These are phyloP conservation scores for Zaprionus tsacasi DNA, from an alignment of 1,140 invertebrate species.

Conservation along the genomic window DNA sequence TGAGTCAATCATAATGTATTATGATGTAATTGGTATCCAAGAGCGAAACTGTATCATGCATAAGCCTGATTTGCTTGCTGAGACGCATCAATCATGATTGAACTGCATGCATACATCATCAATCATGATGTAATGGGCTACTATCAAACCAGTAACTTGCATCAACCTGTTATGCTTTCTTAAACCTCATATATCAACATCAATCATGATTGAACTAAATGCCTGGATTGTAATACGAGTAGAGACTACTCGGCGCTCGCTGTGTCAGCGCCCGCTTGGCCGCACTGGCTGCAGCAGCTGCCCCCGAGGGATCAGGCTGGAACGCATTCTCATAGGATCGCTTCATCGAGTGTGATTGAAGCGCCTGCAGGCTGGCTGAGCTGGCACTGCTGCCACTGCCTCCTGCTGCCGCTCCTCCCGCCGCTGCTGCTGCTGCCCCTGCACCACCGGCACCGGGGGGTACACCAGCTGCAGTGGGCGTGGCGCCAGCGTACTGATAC, in stretches of 20 bases:
- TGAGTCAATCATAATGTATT: no score
- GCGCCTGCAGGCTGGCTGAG: constrained; percentile 21
- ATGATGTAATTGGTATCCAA: no score
- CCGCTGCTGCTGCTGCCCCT: constrained; percentile 18
- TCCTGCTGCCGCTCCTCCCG: background rate
- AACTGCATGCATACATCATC: no score
- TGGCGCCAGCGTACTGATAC: constrained; percentile 52
- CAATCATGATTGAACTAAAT: constrained; percentile 50
- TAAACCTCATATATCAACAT: background rate
- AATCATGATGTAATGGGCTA: background rate
- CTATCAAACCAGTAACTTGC: background rate
- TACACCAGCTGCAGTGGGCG: constrained; percentile 19
- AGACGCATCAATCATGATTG: no score
- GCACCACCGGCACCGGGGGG: constrained; percentile 22
- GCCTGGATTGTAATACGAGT: constrained; percentile 78
- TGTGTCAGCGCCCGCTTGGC: constrained; percentile 72
- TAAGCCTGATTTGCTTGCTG: no score
- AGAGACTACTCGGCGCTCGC: constrained; percentile 59
- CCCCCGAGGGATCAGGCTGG: constrained; percentile 71
- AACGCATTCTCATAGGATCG: constrained; percentile 83
- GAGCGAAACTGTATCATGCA: no score
- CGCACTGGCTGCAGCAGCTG: constrained; percentile 67
- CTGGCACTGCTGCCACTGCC: constrained; percentile 31
- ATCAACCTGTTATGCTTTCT: no score
- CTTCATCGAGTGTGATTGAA: constrained; percentile 75